These are phyloP conservation scores for Lacanobia oleracea DNA, from an alignment of 2,888 invertebrate genomes.

Conservation along the genomic window DNA sequence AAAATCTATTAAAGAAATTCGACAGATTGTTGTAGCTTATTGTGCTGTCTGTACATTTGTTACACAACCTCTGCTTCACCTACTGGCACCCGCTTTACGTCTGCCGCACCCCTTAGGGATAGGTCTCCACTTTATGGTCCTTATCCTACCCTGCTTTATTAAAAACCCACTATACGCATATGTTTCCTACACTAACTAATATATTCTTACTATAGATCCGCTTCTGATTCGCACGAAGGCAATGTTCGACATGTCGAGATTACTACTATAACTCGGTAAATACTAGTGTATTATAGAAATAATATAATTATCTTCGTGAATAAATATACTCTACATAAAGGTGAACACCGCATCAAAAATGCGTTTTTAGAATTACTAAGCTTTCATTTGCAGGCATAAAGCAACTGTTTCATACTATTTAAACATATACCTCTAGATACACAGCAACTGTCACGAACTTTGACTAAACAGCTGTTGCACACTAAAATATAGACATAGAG, in stretches of 20 bases:
- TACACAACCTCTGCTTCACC: neutral
- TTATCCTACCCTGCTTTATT: slow-evolving; percentile 9
- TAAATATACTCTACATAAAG: neutral
- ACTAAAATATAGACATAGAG: neutral
- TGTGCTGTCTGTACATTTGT: neutral
- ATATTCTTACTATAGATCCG: too few relatives aligned
- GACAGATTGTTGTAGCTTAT: too few relatives aligned
- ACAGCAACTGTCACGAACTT: too few relatives aligned
- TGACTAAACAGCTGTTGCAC: too few relatives aligned
- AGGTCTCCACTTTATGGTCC: neutral
- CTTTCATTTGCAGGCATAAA: neutral
- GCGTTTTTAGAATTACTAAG: neutral
- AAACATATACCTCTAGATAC: neutral
- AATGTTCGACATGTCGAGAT: neutral
- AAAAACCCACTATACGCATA: neutral
- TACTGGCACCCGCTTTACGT: neutral
- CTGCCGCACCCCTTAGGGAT: neutral
- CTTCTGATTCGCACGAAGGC: too few relatives aligned
- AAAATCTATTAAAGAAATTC: too few relatives aligned
- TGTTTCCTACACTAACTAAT: neutral
- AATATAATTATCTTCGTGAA: neutral
- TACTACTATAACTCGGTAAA: neutral
- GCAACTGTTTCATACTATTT: neutral
- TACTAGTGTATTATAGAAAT: neutral
- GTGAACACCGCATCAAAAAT: neutral